A percentile compares a stretch with the other conserved stretches of the same genome.
Conservation (phyloP, 2,888 invertebrate species). For the Calameuta pallipes region DNA sequence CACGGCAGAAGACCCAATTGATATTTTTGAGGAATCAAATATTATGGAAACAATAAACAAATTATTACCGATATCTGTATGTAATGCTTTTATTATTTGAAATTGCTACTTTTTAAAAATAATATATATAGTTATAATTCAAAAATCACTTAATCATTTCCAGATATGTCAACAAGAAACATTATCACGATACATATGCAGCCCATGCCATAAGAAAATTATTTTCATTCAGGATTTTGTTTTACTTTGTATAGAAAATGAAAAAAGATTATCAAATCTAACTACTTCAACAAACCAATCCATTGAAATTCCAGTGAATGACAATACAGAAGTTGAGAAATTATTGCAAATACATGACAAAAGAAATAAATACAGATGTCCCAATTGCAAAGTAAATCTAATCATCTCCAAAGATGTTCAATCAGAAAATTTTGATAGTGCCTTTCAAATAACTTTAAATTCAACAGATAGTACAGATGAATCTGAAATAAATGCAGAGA, state of each 20-base stretch:
- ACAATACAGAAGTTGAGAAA: neutral
- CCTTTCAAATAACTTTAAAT: neutral
- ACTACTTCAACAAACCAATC: neutral
- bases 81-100: neutral
- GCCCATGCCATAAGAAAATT: slow-evolving; percentile 33
- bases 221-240: slow-evolving; percentile 18
- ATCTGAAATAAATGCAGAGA: neutral
- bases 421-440: neutral
- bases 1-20: slow-evolving; percentile 20
- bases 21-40: slow-evolving; percentile 34
- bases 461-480: neutral
- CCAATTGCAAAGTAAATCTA: slow-evolving; percentile 41
- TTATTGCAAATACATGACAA: neutral
- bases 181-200: slow-evolving; percentile 34
- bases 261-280: slow-evolving; percentile 8
- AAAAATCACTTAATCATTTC: slow-evolving; percentile 14
- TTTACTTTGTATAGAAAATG: slow-evolving; percentile 13
- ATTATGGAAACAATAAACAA: slow-evolving; percentile 36
- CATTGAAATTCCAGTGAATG: neutral
- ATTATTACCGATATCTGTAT: slow-evolving; percentile 25
- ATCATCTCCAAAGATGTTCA: slow-evolving; percentile 24
- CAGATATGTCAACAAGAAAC: slow-evolving; percentile 37
- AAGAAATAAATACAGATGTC: slow-evolving; percentile 29
- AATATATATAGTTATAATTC: neutral
- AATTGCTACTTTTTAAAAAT: neutral